Conservation (phyloP, 2,113 vertebrate species). For the Odocoileus hemionus region DNA sequence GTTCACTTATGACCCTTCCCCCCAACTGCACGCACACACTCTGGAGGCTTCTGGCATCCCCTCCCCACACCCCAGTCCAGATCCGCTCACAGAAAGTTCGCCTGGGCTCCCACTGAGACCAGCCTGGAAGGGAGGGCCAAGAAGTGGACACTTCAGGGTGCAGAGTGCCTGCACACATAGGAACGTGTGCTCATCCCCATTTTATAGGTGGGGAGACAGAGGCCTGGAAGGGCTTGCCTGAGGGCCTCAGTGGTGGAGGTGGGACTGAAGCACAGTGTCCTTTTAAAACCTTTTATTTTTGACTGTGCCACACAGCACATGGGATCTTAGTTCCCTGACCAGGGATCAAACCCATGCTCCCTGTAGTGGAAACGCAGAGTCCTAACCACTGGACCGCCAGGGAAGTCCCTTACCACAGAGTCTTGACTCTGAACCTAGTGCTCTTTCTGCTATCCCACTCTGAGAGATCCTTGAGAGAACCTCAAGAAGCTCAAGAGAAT, state of each 20-base stretch:
- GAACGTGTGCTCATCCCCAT: neutral
- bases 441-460: neutral
- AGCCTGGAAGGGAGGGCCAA: neutral
- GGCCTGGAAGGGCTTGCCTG: neutral
- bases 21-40: too few relatives aligned
- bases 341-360: neutral
- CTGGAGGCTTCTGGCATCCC: neutral
- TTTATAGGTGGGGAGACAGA: neutral
- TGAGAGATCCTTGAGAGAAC: neutral
- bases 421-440: neutral
- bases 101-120: neutral
- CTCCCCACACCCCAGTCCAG: neutral
- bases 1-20: neutral
- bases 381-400: neutral
- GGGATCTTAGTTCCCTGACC: neutral
- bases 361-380: neutral
- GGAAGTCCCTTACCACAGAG: neutral
- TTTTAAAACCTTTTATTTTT: neutral
- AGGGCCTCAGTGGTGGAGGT: neutral
- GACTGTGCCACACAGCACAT: fast-evolving
- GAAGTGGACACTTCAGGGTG: neutral
- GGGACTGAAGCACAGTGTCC: neutral
- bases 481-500: neutral
- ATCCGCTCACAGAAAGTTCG: neutral
- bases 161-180: neutral